phyloP scores from a whole-genome alignment of 2,888 invertebrate genomes.

The Hymenopus coronatus region DNA sequence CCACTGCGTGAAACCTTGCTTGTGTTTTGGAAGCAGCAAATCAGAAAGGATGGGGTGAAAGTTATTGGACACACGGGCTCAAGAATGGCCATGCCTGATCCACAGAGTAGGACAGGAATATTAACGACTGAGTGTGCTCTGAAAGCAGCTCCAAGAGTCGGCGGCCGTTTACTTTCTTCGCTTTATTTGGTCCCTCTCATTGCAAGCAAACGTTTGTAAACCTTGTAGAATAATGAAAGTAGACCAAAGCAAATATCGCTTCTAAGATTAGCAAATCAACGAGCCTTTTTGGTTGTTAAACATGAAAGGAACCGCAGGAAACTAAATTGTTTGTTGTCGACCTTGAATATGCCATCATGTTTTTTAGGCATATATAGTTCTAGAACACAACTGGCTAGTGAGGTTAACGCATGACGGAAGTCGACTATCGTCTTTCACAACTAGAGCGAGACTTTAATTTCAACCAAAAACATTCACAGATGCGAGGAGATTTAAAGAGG shows the following conservation, averaged over 20 bases:
- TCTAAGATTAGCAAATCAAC: not conserved
- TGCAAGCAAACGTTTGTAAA: not conserved
- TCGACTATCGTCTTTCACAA: not conserved
- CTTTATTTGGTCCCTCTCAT: too few relatives aligned
- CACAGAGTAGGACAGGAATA: too few relatives aligned
- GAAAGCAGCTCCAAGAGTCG: too few relatives aligned
- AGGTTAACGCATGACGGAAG: not conserved
- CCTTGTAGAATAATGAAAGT: not conserved
- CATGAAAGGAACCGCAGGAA: not conserved
- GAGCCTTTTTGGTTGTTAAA: not conserved
- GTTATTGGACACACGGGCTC: too few relatives aligned
- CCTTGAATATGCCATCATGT: not conserved
- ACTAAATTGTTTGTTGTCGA: not conserved
- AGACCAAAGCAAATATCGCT: not conserved
- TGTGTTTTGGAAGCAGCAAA: too few relatives aligned
- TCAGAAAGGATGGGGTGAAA: too few relatives aligned
- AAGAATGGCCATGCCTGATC: too few relatives aligned
- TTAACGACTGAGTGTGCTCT: too few relatives aligned
- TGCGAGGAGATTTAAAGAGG: not conserved
- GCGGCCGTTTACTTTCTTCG: too few relatives aligned
- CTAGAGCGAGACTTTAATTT: not conserved
- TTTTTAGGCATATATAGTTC: not conserved
- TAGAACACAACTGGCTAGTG: not conserved
- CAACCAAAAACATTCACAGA: not conserved
- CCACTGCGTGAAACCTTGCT: too few relatives aligned